Percentiles rank a stretch among this genome's conserved stretches.
phyloP scores from a whole-genome alignment of 2,888 invertebrate genomes.

The Megamerina dolium region DNA sequence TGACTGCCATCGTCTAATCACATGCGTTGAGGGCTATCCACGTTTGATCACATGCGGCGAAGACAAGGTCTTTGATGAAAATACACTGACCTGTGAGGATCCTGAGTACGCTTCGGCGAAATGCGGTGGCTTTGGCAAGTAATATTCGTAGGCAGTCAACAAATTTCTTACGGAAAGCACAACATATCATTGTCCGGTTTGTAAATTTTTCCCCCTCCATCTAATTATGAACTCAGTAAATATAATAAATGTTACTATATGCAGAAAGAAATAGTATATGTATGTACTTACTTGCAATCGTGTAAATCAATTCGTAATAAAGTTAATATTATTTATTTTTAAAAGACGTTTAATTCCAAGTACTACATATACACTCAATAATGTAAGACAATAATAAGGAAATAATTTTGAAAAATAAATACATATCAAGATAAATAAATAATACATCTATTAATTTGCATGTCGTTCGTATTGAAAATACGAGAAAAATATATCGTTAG shows the following conservation, averaged over 20 bases:
- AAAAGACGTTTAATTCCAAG: neutral
- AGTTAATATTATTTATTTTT: slow-evolving; percentile 19
- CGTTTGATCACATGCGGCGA: slow-evolving; percentile 83
- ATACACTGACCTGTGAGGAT: slow-evolving; percentile 74
- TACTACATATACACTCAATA: neutral
- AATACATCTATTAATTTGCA: too few relatives aligned
- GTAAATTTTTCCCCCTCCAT: too few relatives aligned
- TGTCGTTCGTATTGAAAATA: too few relatives aligned
- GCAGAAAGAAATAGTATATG: too few relatives aligned
- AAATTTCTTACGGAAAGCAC: too few relatives aligned
- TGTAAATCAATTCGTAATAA: slow-evolving; percentile 14
- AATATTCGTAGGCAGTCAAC: slow-evolving; percentile 13
- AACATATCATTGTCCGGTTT: too few relatives aligned
- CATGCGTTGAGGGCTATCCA: slow-evolving; percentile 85
- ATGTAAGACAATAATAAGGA: neutral
- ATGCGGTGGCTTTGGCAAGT: slow-evolving; percentile 41
- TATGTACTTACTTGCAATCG: too few relatives aligned
- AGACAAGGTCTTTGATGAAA: slow-evolving; percentile 79
- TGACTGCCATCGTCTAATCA: slow-evolving; percentile 80
- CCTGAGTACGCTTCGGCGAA: slow-evolving; percentile 42
- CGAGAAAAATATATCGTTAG: too few relatives aligned
- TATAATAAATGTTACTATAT: too few relatives aligned
- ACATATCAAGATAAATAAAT: neutral
- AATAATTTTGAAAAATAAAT: neutral
- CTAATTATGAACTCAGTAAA: too few relatives aligned